Evolutionary conservation across 2,113 vertebrate species (phyloP), one percentile per base, ranked within the genome.

Genomic region (Perccottus glenii): DNA sequence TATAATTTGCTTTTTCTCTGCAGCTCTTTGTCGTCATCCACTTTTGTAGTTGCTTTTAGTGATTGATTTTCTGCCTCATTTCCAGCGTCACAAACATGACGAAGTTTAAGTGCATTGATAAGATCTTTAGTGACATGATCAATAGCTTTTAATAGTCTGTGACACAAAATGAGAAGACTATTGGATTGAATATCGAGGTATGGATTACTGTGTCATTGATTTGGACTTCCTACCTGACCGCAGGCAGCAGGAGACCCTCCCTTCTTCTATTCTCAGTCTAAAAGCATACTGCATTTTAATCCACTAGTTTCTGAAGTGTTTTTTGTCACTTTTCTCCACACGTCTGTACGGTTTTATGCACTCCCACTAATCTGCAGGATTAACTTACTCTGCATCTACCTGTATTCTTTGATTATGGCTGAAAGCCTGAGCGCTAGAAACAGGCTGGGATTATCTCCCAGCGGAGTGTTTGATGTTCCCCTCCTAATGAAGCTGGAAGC

Each of bases 391-490:
- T 75, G 65, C 63, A 75, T 79, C 77, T 85, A 88, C 86, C 77
- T 86, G 78, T 73, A 81, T 80, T 81, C 80, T 85, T 79, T 88
- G 86, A 85, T 88, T 86, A 72, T 66, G 52, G 50, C 75, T 77
- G 65, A 85, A 84, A 84, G 74, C 71, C 65, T 35, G 57, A 64
- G 77, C 11, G 43, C 63, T 59, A 62, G 61, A 68, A 78, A 59
- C 14, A 65, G 70, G 45, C 55, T 74, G 40, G 69, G 82, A 87
- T 90, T 87, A 85, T 78, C 67, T 71, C 67, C 58, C 74, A 43
- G 67, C 10, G 43, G 73, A 83, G 73, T 72, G 76, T 83, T 83
- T 85, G 86, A 87, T 85, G 77, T 90, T 83, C 35, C 47, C 49
- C 40, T 63, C 66, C 69, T 85, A 87, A 88, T 87, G 74, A 84